phyloP scores from a whole-genome alignment of 1,140 invertebrate species.

The Notospermus geniculatus region DNA sequence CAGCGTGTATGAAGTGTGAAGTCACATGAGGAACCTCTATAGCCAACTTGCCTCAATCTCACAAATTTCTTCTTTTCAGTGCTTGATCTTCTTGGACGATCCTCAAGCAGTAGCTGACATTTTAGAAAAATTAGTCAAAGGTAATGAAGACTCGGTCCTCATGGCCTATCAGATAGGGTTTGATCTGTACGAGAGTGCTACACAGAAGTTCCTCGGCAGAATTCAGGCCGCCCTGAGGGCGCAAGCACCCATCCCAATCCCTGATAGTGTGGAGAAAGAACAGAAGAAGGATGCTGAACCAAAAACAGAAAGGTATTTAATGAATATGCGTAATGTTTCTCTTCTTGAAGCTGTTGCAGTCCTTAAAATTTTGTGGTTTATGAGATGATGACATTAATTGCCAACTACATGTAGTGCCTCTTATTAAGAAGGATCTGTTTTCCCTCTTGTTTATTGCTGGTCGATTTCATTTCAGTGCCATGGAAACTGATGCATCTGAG shows the following conservation, averaged over 20 bases:
- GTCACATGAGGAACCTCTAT: no score
- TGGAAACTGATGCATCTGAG: slow-evolving; percentile 18
- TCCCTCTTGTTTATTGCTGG: no score
- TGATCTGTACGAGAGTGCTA: slow-evolving; percentile 98
- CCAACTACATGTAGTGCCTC: no score
- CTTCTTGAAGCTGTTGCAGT: no score
- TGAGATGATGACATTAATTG: no score
- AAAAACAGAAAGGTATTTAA: no score
- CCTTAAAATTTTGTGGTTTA: no score
- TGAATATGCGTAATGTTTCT: no score
- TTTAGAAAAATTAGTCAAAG: slow-evolving; percentile 81
- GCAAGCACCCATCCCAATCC: slow-evolving; percentile 38
- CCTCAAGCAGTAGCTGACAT: slow-evolving; percentile 86
- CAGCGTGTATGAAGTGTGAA: no score
- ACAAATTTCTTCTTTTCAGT: slow-evolving; percentile 68
- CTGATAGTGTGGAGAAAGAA: slow-evolving; percentile 14
- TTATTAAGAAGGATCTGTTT: no score
- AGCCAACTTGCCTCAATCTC: no score
- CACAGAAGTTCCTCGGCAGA: slow-evolving; percentile 91
- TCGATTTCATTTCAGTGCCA: slow-evolving; percentile 14
- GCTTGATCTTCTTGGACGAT: slow-evolving; percentile 94
- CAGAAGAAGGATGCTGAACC: slow-evolving; percentile 1
- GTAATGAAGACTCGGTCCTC: slow-evolving; percentile 69
- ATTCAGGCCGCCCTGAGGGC: slow-evolving; percentile 60
- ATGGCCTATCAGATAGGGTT: slow-evolving; percentile 99